Percentiles rank a stretch among this genome's conserved stretches.
These are phyloP conservation scores for Platyura marginata DNA, from an alignment of 1,140 invertebrate species.

Conservation along the genomic window DNA sequence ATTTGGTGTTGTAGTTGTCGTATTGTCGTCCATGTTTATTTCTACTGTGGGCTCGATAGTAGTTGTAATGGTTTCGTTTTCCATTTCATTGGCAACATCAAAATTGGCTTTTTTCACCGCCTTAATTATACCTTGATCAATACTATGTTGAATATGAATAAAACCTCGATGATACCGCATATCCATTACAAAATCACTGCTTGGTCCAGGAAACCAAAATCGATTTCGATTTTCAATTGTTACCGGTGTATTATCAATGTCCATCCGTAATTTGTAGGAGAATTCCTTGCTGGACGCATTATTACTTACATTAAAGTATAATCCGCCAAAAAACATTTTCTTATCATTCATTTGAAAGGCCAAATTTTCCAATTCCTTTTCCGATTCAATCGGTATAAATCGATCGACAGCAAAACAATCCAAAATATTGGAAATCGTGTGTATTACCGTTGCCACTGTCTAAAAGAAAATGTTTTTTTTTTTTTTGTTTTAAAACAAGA, in stretches of 20 bases:
- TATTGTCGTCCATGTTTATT: too few species aligned
- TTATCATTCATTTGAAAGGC: constrained; percentile 30
- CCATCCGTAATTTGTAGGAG: constrained; percentile 43
- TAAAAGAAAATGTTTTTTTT: too few species aligned
- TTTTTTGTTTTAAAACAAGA: too few species aligned
- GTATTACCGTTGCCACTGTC: constrained; percentile 14
- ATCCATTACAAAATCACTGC: constrained; percentile 38
- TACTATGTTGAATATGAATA: constrained; percentile 41
- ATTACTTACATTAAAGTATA: constrained; percentile 18
- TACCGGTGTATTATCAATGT: constrained; percentile 43
- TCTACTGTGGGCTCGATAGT: not conserved
- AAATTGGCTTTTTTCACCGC: constrained; percentile 12
- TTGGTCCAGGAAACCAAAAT: constrained; percentile 44
- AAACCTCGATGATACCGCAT: constrained; percentile 46
- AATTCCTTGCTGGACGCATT: constrained; percentile 13
- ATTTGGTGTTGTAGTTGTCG: not conserved
- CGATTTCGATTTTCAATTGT: constrained; percentile 36
- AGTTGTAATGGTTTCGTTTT: not conserved
- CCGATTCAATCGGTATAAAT: constrained; percentile 28
- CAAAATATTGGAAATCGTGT: constrained; percentile 28
- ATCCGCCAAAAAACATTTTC: constrained; percentile 16
- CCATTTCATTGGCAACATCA: not conserved
- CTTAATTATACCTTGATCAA: constrained; percentile 39
- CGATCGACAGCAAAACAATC: constrained; percentile 39
- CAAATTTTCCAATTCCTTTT: constrained; percentile 27